Evolutionary conservation across 2,888 invertebrate species (phyloP), one percentile per base, ranked within the genome.

Genomic region (Lottia gigantea): DNA sequence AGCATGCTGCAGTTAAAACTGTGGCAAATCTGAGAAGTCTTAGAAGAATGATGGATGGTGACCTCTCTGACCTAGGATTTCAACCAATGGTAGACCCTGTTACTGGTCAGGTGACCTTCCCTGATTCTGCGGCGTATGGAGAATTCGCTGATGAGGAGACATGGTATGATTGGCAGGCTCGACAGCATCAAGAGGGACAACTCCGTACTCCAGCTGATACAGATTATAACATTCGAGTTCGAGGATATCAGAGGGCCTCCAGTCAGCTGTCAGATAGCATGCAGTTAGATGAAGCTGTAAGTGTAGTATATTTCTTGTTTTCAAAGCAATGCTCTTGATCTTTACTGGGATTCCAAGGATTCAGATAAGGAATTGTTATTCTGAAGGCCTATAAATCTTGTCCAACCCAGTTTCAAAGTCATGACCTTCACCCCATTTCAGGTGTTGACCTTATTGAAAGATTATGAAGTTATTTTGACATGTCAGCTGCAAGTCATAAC

Each of bases 121-220:
- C 83, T 8, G 83, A 84, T 65, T 79, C 79, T 12, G 79, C 80
- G 62, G 80, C 77, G 31, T 85, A 82, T 62, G 83, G 86, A 45
- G 83, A 86, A 70, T 87, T 82, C 67, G 80, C 86, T 66, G 87
- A 87, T 65, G 85, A 87, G 62, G 86, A 88, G 69, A 82, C 86
- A 8, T 86, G 87, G 86, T 77, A 74, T 65, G 76, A 78, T 26
- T 76, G 75, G 75, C 81, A 85, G 69, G 88, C 66, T 83, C 95
- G 96, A 85, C 97, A 97, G 90, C 96, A 97, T 90, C 94, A 95
- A 0, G 98, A 98, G 88, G 97, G 98, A 0, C 97, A 98, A 88
- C 90, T 98, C 11, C 91, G 98, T 62, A 98, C 98, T 87, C 91
- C 97, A 23, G 92, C 96, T 68, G 98, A 98, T 89, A 94, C 96